Percentiles rank a stretch among this genome's conserved stretches.
These are phyloP conservation scores for Anas platyrhynchos DNA, from an alignment of 2,113 vertebrate species.

Conservation along the genomic window DNA sequence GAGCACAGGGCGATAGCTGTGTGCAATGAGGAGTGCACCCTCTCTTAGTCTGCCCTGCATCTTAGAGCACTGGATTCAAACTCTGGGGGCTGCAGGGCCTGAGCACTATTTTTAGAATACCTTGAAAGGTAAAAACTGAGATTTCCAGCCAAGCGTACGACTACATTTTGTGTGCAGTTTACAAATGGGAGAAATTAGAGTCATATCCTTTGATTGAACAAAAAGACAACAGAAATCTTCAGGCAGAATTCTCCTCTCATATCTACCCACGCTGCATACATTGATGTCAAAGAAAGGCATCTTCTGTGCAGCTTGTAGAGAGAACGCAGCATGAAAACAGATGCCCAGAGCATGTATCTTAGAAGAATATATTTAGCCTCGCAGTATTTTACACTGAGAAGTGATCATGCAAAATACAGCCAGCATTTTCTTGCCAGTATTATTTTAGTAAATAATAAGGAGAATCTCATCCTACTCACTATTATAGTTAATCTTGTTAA, in stretches of 20 bases:
- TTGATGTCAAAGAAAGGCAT: constrained; percentile 16
- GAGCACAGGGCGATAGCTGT: fast-evolving
- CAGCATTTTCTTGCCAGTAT: neutral
- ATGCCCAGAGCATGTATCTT: neutral
- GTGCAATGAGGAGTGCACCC: neutral
- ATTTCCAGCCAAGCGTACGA: neutral
- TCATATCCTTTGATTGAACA: neutral
- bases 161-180: neutral
- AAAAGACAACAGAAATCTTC: constrained; percentile 45
- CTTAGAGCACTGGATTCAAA: neutral
- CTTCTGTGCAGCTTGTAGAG: neutral
- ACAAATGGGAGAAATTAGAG: constrained; percentile 4
- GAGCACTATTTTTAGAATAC: constrained; percentile 6
- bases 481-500: neutral
- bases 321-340: constrained; percentile 36
- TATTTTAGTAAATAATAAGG: constrained; percentile 24
- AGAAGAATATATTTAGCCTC: constrained; percentile 49
- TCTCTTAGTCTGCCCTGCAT: neutral
- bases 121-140: neutral
- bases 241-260: constrained; percentile 29
- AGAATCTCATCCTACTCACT: neutral
- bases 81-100: neutral
- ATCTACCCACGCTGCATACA: constrained; percentile 2
- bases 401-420: neutral
- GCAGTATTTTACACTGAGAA: constrained; percentile 14